Conservation (phyloP, 2,888 invertebrate species). For the Pandemis cinnamomeana region DNA sequence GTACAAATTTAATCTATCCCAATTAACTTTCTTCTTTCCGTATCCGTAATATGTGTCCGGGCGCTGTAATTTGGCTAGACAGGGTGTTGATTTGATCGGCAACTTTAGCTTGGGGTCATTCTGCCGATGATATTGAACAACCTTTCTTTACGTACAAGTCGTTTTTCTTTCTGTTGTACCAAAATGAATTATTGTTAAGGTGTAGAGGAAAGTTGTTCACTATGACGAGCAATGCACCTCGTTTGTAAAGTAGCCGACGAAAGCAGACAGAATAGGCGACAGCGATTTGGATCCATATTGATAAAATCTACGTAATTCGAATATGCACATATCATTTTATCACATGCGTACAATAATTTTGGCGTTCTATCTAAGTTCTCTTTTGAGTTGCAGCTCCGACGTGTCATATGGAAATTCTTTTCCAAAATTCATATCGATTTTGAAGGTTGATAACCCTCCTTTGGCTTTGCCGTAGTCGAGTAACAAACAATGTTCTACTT, state of each 20-base stretch:
- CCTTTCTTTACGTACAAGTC: not conserved
- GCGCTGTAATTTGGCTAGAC: not conserved
- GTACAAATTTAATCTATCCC: not conserved
- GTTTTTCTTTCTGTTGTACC: not conserved
- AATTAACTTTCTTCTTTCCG: not conserved
- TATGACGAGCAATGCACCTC: not conserved
- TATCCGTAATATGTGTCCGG: not conserved
- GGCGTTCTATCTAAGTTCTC: too few species aligned
- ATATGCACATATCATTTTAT: not conserved
- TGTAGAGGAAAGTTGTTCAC: not conserved
- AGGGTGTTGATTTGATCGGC: slow-evolving; percentile 23
- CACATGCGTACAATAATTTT: too few species aligned
- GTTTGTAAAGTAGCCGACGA: not conserved
- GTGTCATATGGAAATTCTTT: too few species aligned
- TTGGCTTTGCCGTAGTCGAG: too few species aligned
- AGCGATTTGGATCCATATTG: not conserved
- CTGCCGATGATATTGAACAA: slow-evolving; percentile 4
- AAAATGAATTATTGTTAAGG: not conserved
- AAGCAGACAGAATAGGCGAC: not conserved
- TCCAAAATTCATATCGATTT: too few species aligned
- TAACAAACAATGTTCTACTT: too few species aligned
- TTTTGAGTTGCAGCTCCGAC: too few species aligned
- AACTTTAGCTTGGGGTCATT: slow-evolving; percentile 23
- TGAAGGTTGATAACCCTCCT: too few species aligned
- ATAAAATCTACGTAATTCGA: not conserved